Conservation (phyloP, 2,888 invertebrate genomes). For the Dendrolimus houi region DNA sequence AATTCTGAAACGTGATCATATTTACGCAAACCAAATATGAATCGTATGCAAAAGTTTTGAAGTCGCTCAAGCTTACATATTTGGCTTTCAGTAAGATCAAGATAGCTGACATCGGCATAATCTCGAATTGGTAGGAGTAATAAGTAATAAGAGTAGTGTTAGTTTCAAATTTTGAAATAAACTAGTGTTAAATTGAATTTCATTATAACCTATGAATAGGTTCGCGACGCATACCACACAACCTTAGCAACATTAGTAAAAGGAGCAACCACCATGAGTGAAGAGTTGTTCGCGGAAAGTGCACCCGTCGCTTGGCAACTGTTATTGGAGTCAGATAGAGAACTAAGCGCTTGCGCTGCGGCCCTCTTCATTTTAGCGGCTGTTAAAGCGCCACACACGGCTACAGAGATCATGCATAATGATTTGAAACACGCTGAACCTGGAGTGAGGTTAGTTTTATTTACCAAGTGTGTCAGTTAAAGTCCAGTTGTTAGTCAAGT, state of each 20-base stretch:
- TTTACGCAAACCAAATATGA: too few relatives aligned
- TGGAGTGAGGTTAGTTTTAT: constrained; percentile 80
- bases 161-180: too few relatives aligned
- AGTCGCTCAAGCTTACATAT: too few relatives aligned
- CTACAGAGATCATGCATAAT: constrained; percentile 91
- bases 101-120: too few relatives aligned
- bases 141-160: too few relatives aligned
- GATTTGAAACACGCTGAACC: constrained; percentile 92
- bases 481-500: too few relatives aligned
- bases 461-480: not conserved
- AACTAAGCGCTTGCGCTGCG: constrained; percentile 89
- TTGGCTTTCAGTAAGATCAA: too few relatives aligned
- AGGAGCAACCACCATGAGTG: constrained; percentile 91
- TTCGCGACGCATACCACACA: constrained; percentile 92
- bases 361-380: constrained; percentile 95
- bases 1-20: too few relatives aligned
- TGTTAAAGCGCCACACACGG: constrained; percentile 92
- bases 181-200: too few relatives aligned
- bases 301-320: constrained; percentile 97
- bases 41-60: too few relatives aligned
- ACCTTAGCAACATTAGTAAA: constrained; percentile 91
- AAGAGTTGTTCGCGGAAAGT: constrained; percentile 91
- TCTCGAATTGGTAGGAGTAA: too few relatives aligned
- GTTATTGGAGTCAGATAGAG: constrained; percentile 92
- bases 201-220: constrained; percentile 40